Evolutionary conservation across 2,113 vertebrate genomes (phyloP), one percentile per base, ranked within the genome.

Genomic region (Burhinus oedicnemus): DNA sequence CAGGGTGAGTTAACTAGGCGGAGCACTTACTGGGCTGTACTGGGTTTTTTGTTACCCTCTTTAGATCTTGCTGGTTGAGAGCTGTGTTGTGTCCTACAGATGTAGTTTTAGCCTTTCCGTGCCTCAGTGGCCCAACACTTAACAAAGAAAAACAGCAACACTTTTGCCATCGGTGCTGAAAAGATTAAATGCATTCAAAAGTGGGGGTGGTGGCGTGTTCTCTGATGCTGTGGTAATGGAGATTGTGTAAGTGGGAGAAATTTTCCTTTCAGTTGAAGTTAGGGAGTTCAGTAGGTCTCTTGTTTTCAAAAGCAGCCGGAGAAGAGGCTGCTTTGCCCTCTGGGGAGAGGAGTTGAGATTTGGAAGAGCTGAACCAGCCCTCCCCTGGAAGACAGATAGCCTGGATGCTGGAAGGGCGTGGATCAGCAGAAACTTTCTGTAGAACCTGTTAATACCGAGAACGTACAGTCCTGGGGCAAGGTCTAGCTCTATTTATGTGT

Each of bases 1-100:
- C 0, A 0, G 58, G 30, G 26, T 20, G 26, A 61, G 47, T 38
- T 68, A 45, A 64, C 26, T 15, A 26, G 22, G 15, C 4, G 1
- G 29, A 57, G 20, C 57, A 32, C 36, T 79, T 62, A 68, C 32
- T 32, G 54, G 51, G 27, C 47, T 62, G 17, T 25, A 25, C 25
- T 52, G 72, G 66, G 16, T 8, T 79, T 79, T 79, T 14, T 23
- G 54, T 29, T 32, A 44, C 9, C 19, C 9, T 36, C n/a, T 77
- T 32, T 14, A 57, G n/a, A 38, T 26, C 32, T 26, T 51, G 65
- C 72, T 57, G 47, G 14, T 8, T 38, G 27, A 91, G 54, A 74
- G 66, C 47, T 45, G 54, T 1, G 0, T 22, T 51, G 25, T 7
- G 1, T 57, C 6, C 4, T 38, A 60, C 60, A 44, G 22, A 44